A percentile compares a stretch with the other conserved stretches of the same genome.
Evolutionary conservation across 2,113 vertebrate species (phyloP).

Genomic region (Equus przewalskii): DNA sequence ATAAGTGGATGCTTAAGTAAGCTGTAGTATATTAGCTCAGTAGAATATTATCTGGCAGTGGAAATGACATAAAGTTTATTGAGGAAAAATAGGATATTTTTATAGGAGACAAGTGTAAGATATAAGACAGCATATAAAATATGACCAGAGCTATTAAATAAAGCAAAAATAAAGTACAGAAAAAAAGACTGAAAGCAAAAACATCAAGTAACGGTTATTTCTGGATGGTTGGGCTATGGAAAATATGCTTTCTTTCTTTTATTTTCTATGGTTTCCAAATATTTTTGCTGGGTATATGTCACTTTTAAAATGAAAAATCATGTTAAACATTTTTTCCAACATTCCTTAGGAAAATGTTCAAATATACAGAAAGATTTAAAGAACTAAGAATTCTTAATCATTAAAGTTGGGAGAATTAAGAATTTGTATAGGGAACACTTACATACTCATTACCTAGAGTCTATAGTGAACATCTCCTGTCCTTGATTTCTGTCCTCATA

Average conservation of each 20-base stretch:
- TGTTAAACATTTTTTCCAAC: not conserved
- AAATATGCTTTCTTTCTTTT: not conserved
- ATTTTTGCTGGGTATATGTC: not conserved
- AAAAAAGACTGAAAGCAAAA: not conserved
- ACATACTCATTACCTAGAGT: not conserved
- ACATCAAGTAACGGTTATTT: not conserved
- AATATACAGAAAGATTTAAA: not conserved
- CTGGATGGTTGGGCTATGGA: not conserved
- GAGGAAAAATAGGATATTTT: not conserved
- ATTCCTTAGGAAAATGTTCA: not conserved
- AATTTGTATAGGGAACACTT: not conserved
- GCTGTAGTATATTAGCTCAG: not conserved
- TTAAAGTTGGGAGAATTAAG: not conserved
- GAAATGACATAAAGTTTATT: not conserved
- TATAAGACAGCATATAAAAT: not conserved
- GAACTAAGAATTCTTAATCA: not conserved
- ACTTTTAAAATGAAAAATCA: not conserved
- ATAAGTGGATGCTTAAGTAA: not conserved
- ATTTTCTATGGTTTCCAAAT: not conserved
- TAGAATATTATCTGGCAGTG: not conserved
- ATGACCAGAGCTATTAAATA: not conserved
- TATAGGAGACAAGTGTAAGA: not conserved
- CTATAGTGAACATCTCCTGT: not conserved
- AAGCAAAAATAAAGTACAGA: not conserved
- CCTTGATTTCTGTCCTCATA: not conserved